Evolutionary conservation across 1,140 invertebrate species (phyloP).

Genomic region (Eriocheir sinensis): DNA sequence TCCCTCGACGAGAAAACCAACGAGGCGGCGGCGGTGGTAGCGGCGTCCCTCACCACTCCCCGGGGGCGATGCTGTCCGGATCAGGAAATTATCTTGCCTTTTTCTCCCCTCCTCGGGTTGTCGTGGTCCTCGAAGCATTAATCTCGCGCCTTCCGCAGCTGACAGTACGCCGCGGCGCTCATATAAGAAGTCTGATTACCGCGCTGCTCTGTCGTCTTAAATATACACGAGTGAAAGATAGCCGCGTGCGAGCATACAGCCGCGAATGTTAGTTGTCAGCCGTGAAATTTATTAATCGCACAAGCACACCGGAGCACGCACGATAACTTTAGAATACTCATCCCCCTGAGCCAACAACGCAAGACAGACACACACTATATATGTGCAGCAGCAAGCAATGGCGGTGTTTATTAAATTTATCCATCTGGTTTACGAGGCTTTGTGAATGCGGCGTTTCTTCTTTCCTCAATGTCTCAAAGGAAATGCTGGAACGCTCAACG

Average conservation of each 20-base stretch:
- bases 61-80: not conserved
- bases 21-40: not conserved
- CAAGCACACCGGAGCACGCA: not conserved
- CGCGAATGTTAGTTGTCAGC: conserved; percentile 13
- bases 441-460: not conserved
- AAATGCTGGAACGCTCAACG: no score
- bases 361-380: not conserved
- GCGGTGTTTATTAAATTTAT: not conserved
- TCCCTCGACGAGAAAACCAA: not conserved
- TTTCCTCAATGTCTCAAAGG: no score
- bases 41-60: conserved; percentile 17
- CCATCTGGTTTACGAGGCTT: not conserved
- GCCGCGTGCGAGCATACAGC: conserved; percentile 9
- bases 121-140: conserved; percentile 22
- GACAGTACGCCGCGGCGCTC: not conserved
- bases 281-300: conserved; percentile 17
- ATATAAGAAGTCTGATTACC: conserved; percentile 25
- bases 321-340: not conserved
- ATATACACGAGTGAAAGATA: conserved; percentile 17
- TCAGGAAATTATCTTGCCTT: conserved; percentile 25
- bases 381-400: not conserved
- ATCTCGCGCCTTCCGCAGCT: not conserved
- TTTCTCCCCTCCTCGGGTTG: conserved; percentile 12
- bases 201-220: not conserved
- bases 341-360: not conserved